phyloP scores from a whole-genome alignment of 2,888 invertebrate genomes.

The Agrilus biguttatus region DNA sequence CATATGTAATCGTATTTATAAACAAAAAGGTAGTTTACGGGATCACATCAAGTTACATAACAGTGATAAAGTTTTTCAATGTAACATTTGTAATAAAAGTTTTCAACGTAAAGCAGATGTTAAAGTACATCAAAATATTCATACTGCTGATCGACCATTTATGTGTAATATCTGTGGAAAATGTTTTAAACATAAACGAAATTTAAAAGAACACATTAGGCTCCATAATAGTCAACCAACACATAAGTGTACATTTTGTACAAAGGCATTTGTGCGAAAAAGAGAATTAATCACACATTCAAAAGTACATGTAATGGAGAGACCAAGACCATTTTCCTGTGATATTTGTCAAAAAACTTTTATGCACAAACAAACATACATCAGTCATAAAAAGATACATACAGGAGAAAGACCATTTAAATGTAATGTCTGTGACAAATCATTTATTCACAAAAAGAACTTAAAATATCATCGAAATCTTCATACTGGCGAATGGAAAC shows the following conservation, averaged over 20 bases:
- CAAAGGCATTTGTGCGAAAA: no score
- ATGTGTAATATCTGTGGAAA: constrained; percentile 14
- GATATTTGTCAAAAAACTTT: constrained; percentile 17
- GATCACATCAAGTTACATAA: constrained; percentile 17
- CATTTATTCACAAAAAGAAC: constrained; percentile 18
- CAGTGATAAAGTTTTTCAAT: constrained; percentile 18
- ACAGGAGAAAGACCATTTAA: constrained; percentile 13
- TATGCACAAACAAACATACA: constrained; percentile 16
- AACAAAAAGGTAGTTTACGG: constrained; percentile 15
- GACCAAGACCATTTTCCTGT: constrained; percentile 13
- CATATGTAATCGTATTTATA: constrained; percentile 14
- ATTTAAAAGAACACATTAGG: no score
- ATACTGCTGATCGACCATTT: constrained; percentile 19
- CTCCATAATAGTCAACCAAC: no score
- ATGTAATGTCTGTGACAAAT: constrained; percentile 16
- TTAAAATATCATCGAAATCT: constrained; percentile 16
- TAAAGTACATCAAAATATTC: constrained; percentile 17
- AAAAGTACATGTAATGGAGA: no score
- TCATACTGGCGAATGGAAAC: constrained; percentile 20
- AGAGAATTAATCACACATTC: no score
- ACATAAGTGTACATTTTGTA: no score
- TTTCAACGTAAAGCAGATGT: constrained; percentile 20
- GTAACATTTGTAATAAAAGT: constrained; percentile 17
- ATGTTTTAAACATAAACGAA: constrained; percentile 13
- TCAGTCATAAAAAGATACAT: constrained; percentile 18